A percentile compares a stretch with the other conserved stretches of the same genome.
Conservation (phyloP, 2,113 vertebrate species). For the Sorex araneus region DNA sequence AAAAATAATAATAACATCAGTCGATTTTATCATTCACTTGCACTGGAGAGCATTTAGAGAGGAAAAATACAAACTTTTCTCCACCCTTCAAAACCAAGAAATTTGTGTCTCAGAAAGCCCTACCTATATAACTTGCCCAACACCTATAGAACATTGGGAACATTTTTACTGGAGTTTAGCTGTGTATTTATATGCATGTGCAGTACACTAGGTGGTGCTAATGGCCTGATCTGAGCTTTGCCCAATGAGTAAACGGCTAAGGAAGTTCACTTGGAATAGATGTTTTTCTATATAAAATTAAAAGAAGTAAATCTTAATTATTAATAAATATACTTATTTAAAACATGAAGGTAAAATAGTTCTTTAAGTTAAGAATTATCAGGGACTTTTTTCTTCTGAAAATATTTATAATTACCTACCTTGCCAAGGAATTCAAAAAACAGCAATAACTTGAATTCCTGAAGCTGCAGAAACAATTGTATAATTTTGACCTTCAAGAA, state of each 20-base stretch:
- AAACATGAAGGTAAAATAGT: constrained; percentile 51
- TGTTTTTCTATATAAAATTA: constrained; percentile 24
- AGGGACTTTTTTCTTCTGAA: background rate
- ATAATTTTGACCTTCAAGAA: constrained; percentile 62
- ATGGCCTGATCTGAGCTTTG: background rate
- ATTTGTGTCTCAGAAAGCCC: background rate
- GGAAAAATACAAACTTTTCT: background rate
- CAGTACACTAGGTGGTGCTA: constrained; percentile 74
- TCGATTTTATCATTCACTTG: background rate
- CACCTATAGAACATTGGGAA: background rate
- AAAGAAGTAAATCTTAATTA: constrained; percentile 4
- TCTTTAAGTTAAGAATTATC: constrained; percentile 45
- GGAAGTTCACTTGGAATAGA: constrained; percentile 6
- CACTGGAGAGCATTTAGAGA: background rate
- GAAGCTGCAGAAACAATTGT: background rate
- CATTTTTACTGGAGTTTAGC: background rate
- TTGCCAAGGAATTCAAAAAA: constrained; percentile 47
- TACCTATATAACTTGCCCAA: background rate
- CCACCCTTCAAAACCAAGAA: constrained; percentile 3
- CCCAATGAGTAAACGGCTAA: background rate
- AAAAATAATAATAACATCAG: background rate
- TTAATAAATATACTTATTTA: constrained; percentile 34
- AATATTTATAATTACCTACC: constrained; percentile 53
- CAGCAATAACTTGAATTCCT: constrained; percentile 11
- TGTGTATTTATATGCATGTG: background rate